A percentile compares a stretch with the other conserved stretches of the same genome.
Conservation (phyloP, 2,113 vertebrate genomes). For the Eulemur macaco region DNA sequence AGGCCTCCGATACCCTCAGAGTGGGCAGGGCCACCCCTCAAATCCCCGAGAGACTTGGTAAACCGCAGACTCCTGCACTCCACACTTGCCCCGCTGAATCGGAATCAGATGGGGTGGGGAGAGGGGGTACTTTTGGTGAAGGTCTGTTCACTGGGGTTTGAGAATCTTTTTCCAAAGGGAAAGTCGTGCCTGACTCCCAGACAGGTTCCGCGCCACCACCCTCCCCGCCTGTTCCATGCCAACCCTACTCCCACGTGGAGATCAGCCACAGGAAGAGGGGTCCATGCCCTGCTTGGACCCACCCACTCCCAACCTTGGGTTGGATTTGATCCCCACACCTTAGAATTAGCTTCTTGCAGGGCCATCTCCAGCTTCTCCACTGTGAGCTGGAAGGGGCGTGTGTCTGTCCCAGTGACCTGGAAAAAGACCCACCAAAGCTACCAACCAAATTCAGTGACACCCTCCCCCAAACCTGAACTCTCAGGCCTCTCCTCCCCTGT, state of each 20-base stretch:
- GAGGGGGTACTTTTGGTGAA: background rate
- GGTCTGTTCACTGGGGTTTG: background rate
- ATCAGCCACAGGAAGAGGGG: background rate
- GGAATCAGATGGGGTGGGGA: background rate
- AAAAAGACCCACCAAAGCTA: conserved; percentile 34
- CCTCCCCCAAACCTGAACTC: background rate
- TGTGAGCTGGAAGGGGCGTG: conserved; percentile 93
- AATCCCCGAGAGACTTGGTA: background rate
- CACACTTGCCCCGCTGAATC: background rate
- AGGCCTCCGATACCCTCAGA: background rate
- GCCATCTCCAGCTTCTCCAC: conserved; percentile 92
- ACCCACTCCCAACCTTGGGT: background rate
- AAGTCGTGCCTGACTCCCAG: background rate
- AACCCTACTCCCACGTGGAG: background rate
- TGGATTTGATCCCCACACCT: conserved; percentile 75
- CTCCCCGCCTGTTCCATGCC: rapidly evolving
- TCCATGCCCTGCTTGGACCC: background rate
- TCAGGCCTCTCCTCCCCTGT: background rate
- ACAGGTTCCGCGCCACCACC: background rate
- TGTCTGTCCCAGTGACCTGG: conserved; percentile 86
- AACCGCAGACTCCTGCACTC: background rate
- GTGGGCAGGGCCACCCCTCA: background rate
- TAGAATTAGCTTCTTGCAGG: conserved; percentile 86
- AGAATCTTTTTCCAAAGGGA: background rate
- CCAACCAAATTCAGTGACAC: background rate